Conservation (phyloP, 2,797 vertebrate species). For the Hoplostethus mediterraneus region DNA sequence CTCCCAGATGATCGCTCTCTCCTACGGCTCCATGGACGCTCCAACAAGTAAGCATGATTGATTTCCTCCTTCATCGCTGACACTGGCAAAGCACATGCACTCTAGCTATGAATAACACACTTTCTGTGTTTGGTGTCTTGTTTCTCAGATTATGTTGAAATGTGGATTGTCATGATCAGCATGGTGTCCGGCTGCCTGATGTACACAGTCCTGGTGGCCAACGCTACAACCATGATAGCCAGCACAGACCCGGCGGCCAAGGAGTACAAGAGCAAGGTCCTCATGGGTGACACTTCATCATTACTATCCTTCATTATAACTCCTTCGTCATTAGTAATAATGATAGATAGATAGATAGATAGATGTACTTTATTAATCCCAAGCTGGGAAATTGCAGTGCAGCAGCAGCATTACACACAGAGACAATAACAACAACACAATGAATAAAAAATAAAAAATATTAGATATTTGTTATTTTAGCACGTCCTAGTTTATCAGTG, state of each 20-base stretch:
- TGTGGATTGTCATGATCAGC: constrained; percentile 88
- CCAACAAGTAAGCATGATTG: constrained; percentile 82
- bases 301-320: background rate
- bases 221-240: constrained; percentile 84
- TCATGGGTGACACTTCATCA: constrained; percentile 27
- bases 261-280: constrained; percentile 86
- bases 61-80: constrained; percentile 25
- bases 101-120: constrained; percentile 17
- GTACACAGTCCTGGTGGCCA: constrained; percentile 87
- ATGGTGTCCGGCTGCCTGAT: constrained; percentile 87
- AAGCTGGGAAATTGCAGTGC: no score
- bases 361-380: no score
- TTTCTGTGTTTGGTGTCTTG: constrained; percentile 19
- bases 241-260: constrained; percentile 82
- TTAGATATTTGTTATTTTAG: no score
- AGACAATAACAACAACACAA: no score
- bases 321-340: background rate
- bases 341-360: no score
- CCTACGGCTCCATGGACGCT: constrained; percentile 85
- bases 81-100: background rate
- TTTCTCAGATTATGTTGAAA: constrained; percentile 82
- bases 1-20: constrained; percentile 86
- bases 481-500: no score
- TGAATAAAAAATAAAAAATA: no score
- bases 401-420: no score